Base-by-base conservation (phyloP, 2,888 invertebrate genomes). In the Harpagoxenus sublaevis region DNA sequence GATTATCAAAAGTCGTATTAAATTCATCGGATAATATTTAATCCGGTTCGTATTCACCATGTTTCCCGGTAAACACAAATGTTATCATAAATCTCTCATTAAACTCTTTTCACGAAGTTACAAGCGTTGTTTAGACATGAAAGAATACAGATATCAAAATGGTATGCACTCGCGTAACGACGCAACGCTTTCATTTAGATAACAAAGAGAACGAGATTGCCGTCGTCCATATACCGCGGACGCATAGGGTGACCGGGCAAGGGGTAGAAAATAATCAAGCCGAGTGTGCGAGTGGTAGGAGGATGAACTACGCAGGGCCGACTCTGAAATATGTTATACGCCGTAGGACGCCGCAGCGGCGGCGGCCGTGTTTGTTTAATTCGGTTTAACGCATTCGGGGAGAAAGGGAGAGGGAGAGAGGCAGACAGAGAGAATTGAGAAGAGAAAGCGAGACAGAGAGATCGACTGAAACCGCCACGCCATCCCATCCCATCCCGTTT, bases 311-410 rank as follows among this genome's bases (percentile, higher is more conserved):
- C 79, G 60, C 79, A 39, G 73, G 39, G 79, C 73, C 71, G 73
- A 51, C 79, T 81, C 79, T 81, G 55, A 81, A 81, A 81, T 81
- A 73, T 81, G 79, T 81, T 81, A 51, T 73, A 81, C 60, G 31
- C 73, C 79, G 73, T 81, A 81, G 79, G 60, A 79, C 79, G 60
- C 57, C 71, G 48, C 79, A 60, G 73, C 51, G 79, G 71, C 79
- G 79, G 60, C 71, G 79, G 60, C 18, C 35, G 87, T 87, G 91
- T 90, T 90, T 90, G 90, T 90, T 90, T 90, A 91, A 91, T 92
- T 91, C 88, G 85, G 87, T 92, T 92, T 89, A 89, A 88, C 84
- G 66, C 87, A 83, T 83, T 73, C 68, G 81, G 45, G 45, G 9
- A 66, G 23, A 66, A 15, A 66, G 45, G 18, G 60, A 31, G 12